Conservation (phyloP, 23 tunicate species). For the Ciona savignyi region DNA sequence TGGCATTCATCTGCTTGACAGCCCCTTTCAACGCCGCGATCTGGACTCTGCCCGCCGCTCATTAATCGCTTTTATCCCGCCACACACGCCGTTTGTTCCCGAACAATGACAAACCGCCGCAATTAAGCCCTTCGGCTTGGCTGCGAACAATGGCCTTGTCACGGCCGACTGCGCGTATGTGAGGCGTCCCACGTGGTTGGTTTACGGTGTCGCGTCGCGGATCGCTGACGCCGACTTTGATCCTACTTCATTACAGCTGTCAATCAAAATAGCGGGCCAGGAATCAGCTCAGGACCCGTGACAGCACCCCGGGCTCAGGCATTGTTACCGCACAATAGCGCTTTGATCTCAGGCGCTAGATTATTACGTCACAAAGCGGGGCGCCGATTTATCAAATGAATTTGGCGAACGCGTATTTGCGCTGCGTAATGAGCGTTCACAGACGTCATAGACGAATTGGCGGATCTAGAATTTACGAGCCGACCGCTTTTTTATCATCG, state of each 20-base stretch:
- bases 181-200: conserved; percentile 2
- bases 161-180: conserved; percentile 9
- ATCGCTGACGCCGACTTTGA: conserved; percentile 10
- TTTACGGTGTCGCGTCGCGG: conserved; percentile 12
- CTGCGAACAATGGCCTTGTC: conserved; percentile 1
- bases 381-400: conserved; percentile 54
- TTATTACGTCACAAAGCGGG: conserved; percentile 35
- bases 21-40: background rate
- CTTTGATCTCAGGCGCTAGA: conserved; percentile 32
- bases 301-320: background rate
- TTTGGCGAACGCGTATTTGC: conserved; percentile 50
- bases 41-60: background rate
- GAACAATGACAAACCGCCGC: background rate
- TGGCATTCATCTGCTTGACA: conserved; percentile 6
- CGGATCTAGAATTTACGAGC: conserved; percentile 48
- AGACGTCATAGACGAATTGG: background rate
- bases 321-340: conserved; percentile 28
- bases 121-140: background rate
- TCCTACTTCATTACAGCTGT: conserved; percentile 17
- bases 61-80: background rate
- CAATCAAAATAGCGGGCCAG: background rate
- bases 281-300: background rate
- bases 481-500: conserved; percentile 11
- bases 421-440: conserved; percentile 19
- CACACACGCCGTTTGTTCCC: background rate